Conservation (phyloP, 2,113 vertebrate species). For the Agapornis roseicollis region DNA sequence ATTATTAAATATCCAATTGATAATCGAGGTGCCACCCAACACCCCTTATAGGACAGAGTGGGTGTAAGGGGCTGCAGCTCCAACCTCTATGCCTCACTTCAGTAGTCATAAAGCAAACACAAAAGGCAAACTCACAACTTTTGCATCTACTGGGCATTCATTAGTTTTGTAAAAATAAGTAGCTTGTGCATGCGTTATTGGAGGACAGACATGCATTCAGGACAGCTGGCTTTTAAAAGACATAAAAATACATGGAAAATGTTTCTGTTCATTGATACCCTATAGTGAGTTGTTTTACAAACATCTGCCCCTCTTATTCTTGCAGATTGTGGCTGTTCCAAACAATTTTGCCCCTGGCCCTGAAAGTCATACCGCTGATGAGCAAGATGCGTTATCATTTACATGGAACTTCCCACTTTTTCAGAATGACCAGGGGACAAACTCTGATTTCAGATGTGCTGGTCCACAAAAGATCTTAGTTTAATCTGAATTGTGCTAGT, state of each 20-base stretch:
- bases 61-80: neutral
- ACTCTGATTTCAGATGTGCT: neutral
- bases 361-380: neutral
- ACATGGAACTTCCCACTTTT: neutral
- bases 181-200: neutral
- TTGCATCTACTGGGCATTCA: neutral
- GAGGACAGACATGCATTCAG: neutral
- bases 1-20: neutral
- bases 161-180: neutral
- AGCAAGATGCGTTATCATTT: neutral
- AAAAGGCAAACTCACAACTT: neutral
- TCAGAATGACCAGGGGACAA: neutral
- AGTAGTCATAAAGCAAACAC: neutral
- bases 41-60: neutral
- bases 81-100: neutral
- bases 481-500: neutral
- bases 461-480: neutral
- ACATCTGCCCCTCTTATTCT: neutral
- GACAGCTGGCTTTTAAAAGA: neutral
- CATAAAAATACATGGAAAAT: neutral
- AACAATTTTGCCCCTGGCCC: neutral
- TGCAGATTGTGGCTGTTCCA: neutral
- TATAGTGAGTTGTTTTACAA: neutral
- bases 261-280: neutral
- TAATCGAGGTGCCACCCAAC: neutral